Conservation (phyloP, 1,140 invertebrate species). For the Cherax destructor region DNA sequence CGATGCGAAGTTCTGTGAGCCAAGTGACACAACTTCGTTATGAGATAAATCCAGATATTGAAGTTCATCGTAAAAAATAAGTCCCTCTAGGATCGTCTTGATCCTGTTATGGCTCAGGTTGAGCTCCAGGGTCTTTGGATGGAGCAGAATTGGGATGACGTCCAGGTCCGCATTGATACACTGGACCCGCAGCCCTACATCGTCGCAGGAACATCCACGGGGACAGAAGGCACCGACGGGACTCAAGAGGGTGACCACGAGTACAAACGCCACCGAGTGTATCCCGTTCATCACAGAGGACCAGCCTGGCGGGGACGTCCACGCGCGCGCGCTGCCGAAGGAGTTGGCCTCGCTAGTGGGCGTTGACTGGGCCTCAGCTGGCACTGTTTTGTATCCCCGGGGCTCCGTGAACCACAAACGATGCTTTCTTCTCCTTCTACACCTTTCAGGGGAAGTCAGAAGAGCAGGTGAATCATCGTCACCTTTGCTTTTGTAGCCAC, state of each 20-base stretch:
- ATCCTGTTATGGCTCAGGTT: constrained; percentile 68
- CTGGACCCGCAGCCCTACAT: constrained; percentile 58
- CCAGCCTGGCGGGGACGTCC: constrained; percentile 37
- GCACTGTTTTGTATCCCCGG: constrained; percentile 28
- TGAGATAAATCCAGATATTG: constrained; percentile 68
- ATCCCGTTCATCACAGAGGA: constrained; percentile 42
- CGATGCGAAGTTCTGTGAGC: constrained; percentile 64
- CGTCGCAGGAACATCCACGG: constrained; percentile 66
- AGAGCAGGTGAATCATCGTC: constrained; percentile 29
- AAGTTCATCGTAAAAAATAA: constrained; percentile 67
- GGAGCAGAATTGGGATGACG: constrained; percentile 68
- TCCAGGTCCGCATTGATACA: constrained; percentile 67
- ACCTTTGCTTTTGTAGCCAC: background rate
- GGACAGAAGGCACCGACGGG: constrained; percentile 70
- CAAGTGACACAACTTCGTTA: constrained; percentile 70
- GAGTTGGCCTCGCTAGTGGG: background rate
- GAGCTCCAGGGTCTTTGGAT: constrained; percentile 64
- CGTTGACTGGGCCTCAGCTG: background rate
- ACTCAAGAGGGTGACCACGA: constrained; percentile 48
- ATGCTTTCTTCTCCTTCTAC: constrained; percentile 35
- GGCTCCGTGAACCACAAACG: constrained; percentile 19
- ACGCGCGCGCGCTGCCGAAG: background rate
- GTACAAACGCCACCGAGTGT: constrained; percentile 46
- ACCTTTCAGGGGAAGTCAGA: constrained; percentile 12
- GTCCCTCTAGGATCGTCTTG: constrained; percentile 65